A percentile compares a stretch with the other conserved stretches of the same genome.
Evolutionary conservation across 2,888 invertebrate species (phyloP).

Genomic region (Dioctria rufipes): DNA sequence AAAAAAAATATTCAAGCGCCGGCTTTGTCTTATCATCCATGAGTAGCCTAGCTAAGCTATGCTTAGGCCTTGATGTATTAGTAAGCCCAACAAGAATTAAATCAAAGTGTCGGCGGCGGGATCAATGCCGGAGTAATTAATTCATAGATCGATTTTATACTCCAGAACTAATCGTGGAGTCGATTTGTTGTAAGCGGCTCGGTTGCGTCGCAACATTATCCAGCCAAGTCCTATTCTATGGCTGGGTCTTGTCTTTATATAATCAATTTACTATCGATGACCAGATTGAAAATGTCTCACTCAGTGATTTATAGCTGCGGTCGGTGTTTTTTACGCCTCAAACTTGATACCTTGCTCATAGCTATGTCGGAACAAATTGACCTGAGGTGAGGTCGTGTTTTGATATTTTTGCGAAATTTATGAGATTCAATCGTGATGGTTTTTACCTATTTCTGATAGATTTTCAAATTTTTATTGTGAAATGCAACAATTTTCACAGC

Average conservation of each 20-base stretch:
- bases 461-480: no score
- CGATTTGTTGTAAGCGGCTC: slow-evolving; percentile 10
- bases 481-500: no score
- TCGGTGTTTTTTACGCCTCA: slow-evolving; percentile 4
- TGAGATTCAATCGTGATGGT: not conserved
- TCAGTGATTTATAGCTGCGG: slow-evolving; percentile 38
- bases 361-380: slow-evolving; percentile 11
- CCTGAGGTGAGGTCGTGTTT: slow-evolving; percentile 27
- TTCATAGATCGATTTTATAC: slow-evolving; percentile 56
- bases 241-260: not conserved
- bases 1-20: slow-evolving; percentile 28
- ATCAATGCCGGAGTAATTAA: slow-evolving; percentile 53
- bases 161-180: slow-evolving; percentile 51
- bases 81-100: slow-evolving; percentile 24
- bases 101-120: slow-evolving; percentile 46
- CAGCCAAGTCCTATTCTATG: not conserved
- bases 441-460: not conserved
- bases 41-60: not conserved
- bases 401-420: slow-evolving; percentile 40
- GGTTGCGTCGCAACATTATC: not conserved
- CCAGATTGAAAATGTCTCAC: slow-evolving; percentile 38
- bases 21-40: slow-evolving; percentile 14
- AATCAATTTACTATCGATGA: slow-evolving; percentile 49
- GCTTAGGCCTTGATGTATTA: slow-evolving; percentile 12
- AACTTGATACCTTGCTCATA: slow-evolving; percentile 5